phyloP scores from a whole-genome alignment of 2,113 vertebrate species.

The Lethenteron camtschaticum region DNA sequence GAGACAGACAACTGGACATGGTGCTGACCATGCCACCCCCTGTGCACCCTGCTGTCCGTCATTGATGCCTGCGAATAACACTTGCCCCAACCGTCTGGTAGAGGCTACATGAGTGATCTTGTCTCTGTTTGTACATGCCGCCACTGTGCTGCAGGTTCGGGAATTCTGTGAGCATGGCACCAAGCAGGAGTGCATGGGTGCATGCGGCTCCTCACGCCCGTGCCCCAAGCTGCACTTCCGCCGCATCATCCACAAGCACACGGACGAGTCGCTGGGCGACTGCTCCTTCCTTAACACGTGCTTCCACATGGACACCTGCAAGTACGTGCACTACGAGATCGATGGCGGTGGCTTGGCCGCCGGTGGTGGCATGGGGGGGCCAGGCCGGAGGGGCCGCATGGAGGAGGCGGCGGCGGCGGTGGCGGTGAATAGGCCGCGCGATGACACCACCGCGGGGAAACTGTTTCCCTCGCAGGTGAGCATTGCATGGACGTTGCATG shows the following conservation, averaged over 20 bases:
- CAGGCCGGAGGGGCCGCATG: constrained; percentile 23
- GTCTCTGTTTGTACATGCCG: no score
- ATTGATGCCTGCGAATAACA: no score
- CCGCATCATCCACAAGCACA: constrained; percentile 76
- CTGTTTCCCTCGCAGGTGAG: constrained; percentile 50
- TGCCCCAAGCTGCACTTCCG: constrained; percentile 26
- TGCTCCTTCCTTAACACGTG: constrained; percentile 85
- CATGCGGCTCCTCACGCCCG: constrained; percentile 40
- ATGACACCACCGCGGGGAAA: constrained; percentile 44
- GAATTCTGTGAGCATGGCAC: constrained; percentile 83
- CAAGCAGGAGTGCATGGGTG: constrained; percentile 61
- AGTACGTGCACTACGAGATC: constrained; percentile 80
- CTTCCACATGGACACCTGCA: constrained; percentile 87
- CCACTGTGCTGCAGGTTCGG: constrained; percentile 35
- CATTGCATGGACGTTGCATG: no score
- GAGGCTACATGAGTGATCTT: no score
- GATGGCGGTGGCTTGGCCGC: constrained; percentile 41
- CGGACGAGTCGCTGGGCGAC: constrained; percentile 65
- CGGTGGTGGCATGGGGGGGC: constrained; percentile 20
- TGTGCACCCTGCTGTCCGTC: no score
- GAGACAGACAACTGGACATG: no score
- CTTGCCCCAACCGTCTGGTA: no score
- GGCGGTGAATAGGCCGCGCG: constrained; percentile 26
- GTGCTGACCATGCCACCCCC: no score
- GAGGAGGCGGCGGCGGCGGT: constrained; percentile 30